Percentiles rank a stretch among this genome's conserved stretches.
Conservation (phyloP, 2,113 vertebrate genomes). For the Pantherophis guttatus region DNA sequence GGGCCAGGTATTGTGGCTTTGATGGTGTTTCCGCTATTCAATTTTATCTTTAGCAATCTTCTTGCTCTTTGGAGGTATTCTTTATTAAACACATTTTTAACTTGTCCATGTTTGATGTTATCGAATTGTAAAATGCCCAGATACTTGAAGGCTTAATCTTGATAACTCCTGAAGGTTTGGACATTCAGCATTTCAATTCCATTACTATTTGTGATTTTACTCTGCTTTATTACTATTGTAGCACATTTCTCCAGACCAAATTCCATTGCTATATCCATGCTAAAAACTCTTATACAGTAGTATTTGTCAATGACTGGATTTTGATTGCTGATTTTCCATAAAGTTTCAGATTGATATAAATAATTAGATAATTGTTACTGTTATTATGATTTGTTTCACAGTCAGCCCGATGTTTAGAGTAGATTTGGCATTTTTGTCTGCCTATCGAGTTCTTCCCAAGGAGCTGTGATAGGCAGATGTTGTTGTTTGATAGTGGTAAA, state of each 20-base stretch:
- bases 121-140: neutral
- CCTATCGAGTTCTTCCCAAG: neutral
- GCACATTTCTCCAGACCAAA: neutral
- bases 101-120: neutral
- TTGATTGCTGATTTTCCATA: neutral
- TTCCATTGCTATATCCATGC: neutral
- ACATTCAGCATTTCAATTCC: neutral
- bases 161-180: neutral
- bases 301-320: neutral
- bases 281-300: neutral
- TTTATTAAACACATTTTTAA: neutral
- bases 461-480: neutral
- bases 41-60: neutral
- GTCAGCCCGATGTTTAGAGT: neutral
- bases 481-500: neutral
- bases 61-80: neutral
- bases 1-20: neutral
- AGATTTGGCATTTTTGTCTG: neutral
- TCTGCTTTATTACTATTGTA: neutral
- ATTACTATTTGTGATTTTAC: neutral
- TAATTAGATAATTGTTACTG: neutral
- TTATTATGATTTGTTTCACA: neutral
- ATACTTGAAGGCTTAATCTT: neutral
- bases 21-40: neutral
- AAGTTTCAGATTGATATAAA: neutral